Evolutionary conservation across 92 coral and sea anemone species (phyloP).

Genomic region (Phenganax subtilis): DNA sequence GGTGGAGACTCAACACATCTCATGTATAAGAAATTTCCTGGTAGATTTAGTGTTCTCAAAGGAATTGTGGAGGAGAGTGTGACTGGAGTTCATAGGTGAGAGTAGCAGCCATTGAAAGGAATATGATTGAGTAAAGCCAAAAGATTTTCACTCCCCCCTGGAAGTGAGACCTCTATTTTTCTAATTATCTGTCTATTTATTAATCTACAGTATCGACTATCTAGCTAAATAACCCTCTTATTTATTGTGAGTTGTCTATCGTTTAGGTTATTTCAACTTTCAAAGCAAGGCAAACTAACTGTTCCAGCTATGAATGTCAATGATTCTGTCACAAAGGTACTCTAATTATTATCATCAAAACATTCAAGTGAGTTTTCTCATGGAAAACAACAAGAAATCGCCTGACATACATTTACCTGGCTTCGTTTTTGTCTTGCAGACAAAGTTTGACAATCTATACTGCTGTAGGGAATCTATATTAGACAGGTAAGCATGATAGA

Average conservation of each 20-base stretch:
- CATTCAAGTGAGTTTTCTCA: no score
- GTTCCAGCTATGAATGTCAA: constrained; percentile 99
- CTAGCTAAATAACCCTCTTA: background rate
- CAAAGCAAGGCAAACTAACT: constrained; percentile 89
- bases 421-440: constrained; percentile 55
- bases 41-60: constrained; percentile 86
- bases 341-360: background rate
- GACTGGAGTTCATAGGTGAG: constrained; percentile 96
- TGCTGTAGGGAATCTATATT: constrained; percentile 98
- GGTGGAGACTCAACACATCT: constrained; percentile 99
- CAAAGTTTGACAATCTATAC: constrained; percentile 96
- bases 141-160: no score
- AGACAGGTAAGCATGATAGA: constrained; percentile 64
- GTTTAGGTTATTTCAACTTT: constrained; percentile 80
- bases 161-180: no score
- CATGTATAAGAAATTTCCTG: constrained; percentile 97
- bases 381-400: no score
- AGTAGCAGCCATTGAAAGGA: background rate
- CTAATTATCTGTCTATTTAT: background rate
- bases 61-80: constrained; percentile 99
- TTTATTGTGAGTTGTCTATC: background rate
- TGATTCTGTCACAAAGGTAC: constrained; percentile 95
- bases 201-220: background rate
- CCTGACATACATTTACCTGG: no score
- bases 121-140: background rate